A percentile compares a stretch with the other conserved stretches of the same genome.
phyloP scores from a whole-genome alignment of 2,888 invertebrate species.

The Merodon equestris region DNA sequence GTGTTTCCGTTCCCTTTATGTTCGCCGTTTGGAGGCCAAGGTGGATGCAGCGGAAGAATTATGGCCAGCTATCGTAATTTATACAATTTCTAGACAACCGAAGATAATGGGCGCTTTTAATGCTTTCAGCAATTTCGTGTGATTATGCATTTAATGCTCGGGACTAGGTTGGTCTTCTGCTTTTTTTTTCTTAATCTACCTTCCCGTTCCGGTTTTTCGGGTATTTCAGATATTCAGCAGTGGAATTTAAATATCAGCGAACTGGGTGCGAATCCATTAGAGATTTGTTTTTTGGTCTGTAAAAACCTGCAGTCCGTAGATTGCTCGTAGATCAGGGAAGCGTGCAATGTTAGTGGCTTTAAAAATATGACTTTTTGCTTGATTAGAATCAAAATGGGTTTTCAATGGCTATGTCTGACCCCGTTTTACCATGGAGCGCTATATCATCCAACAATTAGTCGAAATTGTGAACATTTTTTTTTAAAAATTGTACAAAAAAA shows the following conservation, averaged over 20 bases:
- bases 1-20: slow-evolving; percentile 18
- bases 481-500: too few relatives aligned
- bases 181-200: slow-evolving; percentile 23
- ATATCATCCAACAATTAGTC: too few relatives aligned
- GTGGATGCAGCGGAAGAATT: slow-evolving; percentile 56
- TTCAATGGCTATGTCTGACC: too few relatives aligned
- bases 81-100: slow-evolving; percentile 57
- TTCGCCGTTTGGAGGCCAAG: neutral
- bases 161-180: slow-evolving; percentile 22
- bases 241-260: slow-evolving; percentile 6
- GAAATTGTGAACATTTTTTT: too few relatives aligned
- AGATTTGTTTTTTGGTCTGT: too few relatives aligned
- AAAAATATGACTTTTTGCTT: slow-evolving; percentile 11
- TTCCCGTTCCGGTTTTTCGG: slow-evolving; percentile 19
- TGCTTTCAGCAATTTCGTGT: slow-evolving; percentile 59
- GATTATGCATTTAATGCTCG: slow-evolving; percentile 49
- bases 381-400: neutral
- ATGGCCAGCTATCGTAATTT: slow-evolving; percentile 54
- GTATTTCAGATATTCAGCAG: slow-evolving; percentile 22
- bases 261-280: slow-evolving; percentile 28
- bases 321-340: neutral
- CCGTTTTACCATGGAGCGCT: too few relatives aligned
- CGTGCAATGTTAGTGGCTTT: neutral
- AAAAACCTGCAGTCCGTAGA: too few relatives aligned
- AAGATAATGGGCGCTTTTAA: slow-evolving; percentile 65